Percentiles rank a stretch among this genome's conserved stretches.
Conservation (phyloP, 2,113 vertebrate genomes). For the Meleagris gallopavo region DNA sequence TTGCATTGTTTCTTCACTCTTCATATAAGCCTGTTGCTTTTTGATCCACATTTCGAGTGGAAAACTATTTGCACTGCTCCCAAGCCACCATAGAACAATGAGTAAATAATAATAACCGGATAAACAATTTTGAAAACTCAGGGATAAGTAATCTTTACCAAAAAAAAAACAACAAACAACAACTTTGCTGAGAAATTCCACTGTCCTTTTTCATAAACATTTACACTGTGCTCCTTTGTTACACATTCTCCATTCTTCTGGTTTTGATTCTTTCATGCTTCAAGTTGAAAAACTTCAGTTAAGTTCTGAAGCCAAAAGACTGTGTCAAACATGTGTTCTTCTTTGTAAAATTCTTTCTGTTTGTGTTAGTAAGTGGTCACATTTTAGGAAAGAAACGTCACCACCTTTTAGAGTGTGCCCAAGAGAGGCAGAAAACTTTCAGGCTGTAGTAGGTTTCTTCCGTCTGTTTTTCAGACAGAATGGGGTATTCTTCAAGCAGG, state of each 20-base stretch:
- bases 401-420: neutral
- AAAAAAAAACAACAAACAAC: neutral
- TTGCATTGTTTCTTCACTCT: neutral
- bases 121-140: neutral
- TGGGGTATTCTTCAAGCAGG: neutral
- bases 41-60: neutral
- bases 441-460: neutral
- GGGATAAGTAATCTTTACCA: neutral
- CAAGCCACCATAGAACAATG: fast-evolving
- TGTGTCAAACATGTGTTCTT: neutral
- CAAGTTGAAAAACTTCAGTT: neutral
- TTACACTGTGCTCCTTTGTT: neutral
- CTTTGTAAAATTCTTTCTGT: neutral
- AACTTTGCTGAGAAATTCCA: neutral
- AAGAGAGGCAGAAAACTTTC: neutral
- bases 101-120: neutral
- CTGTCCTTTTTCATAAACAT: neutral
- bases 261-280: conserved; percentile 28
- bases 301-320: neutral
- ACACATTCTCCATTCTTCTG: conserved; percentile 5
- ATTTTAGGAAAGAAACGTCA: neutral
- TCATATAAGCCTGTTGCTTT: neutral
- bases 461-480: neutral
- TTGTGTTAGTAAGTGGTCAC: neutral
- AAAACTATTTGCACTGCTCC: neutral